Conservation (phyloP, 2,888 invertebrate genomes). For the Dastarcus helophoroides region DNA sequence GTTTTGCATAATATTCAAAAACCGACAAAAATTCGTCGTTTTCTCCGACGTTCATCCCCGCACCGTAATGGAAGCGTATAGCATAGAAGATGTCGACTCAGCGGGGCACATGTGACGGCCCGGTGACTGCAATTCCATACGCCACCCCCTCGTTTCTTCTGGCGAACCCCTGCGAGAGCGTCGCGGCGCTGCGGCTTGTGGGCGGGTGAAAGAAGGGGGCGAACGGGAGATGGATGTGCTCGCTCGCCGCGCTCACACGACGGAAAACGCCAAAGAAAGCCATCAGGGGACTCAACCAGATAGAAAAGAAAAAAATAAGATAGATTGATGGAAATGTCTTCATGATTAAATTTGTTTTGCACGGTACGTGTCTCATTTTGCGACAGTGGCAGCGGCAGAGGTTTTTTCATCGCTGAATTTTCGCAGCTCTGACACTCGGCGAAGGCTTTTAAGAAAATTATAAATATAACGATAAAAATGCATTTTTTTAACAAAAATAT, state of each 20-base stretch:
- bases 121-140: slow-evolving; percentile 18
- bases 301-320: slow-evolving; percentile 34
- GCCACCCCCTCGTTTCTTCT: slow-evolving; percentile 22
- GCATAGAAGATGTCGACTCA: slow-evolving; percentile 25
- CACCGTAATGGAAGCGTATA: slow-evolving; percentile 11
- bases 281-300: slow-evolving; percentile 32
- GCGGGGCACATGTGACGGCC: slow-evolving; percentile 27
- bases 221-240: slow-evolving; percentile 22
- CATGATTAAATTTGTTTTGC: slow-evolving; percentile 39
- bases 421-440: no score
- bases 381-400: slow-evolving; percentile 10
- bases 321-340: slow-evolving; percentile 39
- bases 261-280: slow-evolving; percentile 36
- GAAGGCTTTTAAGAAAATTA: no score
- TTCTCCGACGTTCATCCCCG: slow-evolving; percentile 4
- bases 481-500: no score
- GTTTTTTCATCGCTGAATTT: no score
- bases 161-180: slow-evolving; percentile 13
- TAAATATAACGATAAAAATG: no score
- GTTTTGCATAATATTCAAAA: no score
- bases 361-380: slow-evolving; percentile 33
- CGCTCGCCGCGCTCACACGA: slow-evolving; percentile 24
- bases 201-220: slow-evolving; percentile 15
- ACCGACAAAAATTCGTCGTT: slow-evolving; percentile 7
- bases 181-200: slow-evolving; percentile 10